Conservation (phyloP, 2,888 invertebrate genomes). For the Bugulina stolonifera region DNA sequence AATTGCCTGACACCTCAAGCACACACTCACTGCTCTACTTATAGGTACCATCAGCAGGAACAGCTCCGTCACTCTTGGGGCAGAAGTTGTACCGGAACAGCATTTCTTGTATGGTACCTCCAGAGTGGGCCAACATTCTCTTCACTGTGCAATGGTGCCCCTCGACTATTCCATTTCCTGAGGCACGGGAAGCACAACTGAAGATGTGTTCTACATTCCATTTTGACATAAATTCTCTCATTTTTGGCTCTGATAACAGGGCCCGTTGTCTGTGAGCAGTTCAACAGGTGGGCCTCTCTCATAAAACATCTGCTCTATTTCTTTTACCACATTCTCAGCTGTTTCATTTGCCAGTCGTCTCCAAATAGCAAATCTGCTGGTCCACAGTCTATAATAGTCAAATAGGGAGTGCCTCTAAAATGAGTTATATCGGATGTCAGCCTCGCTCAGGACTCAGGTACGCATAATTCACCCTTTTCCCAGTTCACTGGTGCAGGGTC, state of each 20-base stretch:
- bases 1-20: too few species aligned
- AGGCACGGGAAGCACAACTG: not conserved
- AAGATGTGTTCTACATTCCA: not conserved
- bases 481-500: not conserved
- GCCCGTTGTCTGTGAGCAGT: not conserved
- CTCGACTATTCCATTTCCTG: not conserved
- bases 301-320: constrained; percentile 14
- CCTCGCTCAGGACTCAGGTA: not conserved
- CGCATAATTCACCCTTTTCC: not conserved
- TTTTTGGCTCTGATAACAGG: not conserved
- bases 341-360: constrained; percentile 4
- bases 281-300: not conserved
- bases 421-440: not conserved
- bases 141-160: not conserved
- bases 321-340: not conserved
- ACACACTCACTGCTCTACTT: too few species aligned
- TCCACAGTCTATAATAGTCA: not conserved
- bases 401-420: not conserved
- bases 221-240: not conserved
- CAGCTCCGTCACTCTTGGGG: too few species aligned
- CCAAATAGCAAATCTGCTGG: not conserved
- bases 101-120: not conserved
- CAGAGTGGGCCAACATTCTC: not conserved
- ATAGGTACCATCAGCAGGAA: too few species aligned
- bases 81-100: not conserved